Percentiles rank a stretch among this genome's conserved stretches.
Evolutionary conservation across 2,888 invertebrate genomes (phyloP).

Genomic region (Apoda limacodes): DNA sequence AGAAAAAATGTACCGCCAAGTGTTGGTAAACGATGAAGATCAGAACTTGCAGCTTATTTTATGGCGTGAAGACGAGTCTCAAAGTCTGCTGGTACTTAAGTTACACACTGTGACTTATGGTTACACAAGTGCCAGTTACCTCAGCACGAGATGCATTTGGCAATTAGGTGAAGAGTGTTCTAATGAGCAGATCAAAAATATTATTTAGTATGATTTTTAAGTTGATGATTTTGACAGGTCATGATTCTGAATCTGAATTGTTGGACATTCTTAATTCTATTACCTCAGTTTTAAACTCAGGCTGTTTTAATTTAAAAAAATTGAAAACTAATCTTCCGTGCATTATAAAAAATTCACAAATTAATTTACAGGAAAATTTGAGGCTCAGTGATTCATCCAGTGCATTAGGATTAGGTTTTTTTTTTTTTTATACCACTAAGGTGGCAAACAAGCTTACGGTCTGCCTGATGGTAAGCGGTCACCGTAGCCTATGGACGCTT

Average conservation of each 20-base stretch:
- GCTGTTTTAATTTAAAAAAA: constrained; percentile 16
- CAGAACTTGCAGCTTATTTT: no score
- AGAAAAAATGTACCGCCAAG: no score
- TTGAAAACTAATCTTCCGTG: constrained; percentile 13
- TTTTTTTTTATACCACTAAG: no score
- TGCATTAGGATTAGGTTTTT: constrained; percentile 21
- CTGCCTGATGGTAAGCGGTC: no score
- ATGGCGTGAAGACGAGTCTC: no score
- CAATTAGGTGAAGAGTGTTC: constrained; percentile 17
- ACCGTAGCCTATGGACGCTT: no score
- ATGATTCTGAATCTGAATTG: no score
- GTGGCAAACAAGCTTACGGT: no score
- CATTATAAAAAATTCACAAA: constrained; percentile 9
- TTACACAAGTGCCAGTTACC: constrained; percentile 13
- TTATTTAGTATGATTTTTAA: constrained; percentile 17
- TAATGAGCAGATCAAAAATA: no score
- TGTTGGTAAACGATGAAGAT: no score
- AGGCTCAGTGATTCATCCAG: constrained; percentile 19
- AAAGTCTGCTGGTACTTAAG: no score
- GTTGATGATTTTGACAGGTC: constrained; percentile 16
- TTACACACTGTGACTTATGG: constrained; percentile 21
- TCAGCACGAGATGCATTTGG: constrained; percentile 16
- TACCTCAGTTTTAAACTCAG: constrained; percentile 5
- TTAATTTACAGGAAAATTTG: constrained; percentile 11
- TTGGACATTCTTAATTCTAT: constrained; percentile 8